phyloP scores from a whole-genome alignment of 2,888 invertebrate genomes.

The Celastrina argiolus region DNA sequence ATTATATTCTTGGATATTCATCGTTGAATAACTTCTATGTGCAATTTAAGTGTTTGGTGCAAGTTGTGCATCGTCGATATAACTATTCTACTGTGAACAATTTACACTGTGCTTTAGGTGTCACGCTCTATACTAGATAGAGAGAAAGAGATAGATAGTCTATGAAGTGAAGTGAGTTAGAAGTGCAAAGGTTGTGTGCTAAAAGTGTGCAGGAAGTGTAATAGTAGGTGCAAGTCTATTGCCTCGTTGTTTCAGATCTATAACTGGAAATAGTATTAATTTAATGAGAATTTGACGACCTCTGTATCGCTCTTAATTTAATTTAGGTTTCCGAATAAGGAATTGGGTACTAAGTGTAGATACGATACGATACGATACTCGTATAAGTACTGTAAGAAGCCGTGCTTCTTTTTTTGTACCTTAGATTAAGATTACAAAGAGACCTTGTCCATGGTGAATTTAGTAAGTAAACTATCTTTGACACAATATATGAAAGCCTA shows the following conservation, averaged over 20 bases:
- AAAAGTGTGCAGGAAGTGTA: slow-evolving; percentile 61
- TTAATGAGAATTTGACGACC: too few species aligned
- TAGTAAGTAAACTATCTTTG: too few species aligned
- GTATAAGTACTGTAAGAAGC: too few species aligned
- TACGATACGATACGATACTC: too few species aligned
- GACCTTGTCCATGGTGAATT: too few species aligned
- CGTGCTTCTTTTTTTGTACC: too few species aligned
- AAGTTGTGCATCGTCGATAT: slow-evolving; percentile 54
- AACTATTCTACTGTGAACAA: slow-evolving; percentile 64
- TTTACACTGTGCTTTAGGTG: slow-evolving; percentile 66
- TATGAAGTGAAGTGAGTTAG: slow-evolving; percentile 51
- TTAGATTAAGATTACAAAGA: too few species aligned
- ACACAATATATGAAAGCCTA: too few species aligned
- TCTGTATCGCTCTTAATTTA: too few species aligned
- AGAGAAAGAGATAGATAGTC: slow-evolving; percentile 62
- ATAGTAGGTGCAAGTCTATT: slow-evolving; percentile 68
- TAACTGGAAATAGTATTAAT: slow-evolving; percentile 37
- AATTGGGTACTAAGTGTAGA: too few species aligned
- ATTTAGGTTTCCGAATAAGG: too few species aligned
- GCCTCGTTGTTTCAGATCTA: slow-evolving; percentile 56
- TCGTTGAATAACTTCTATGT: slow-evolving; percentile 61
- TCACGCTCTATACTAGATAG: slow-evolving; percentile 67
- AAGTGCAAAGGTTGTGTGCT: slow-evolving; percentile 71
- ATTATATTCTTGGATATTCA: slow-evolving; percentile 32
- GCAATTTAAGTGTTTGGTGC: slow-evolving; percentile 61